These are phyloP conservation scores for Slavum lentiscoides DNA, from an alignment of 2,888 invertebrate species.

Conservation along the genomic window DNA sequence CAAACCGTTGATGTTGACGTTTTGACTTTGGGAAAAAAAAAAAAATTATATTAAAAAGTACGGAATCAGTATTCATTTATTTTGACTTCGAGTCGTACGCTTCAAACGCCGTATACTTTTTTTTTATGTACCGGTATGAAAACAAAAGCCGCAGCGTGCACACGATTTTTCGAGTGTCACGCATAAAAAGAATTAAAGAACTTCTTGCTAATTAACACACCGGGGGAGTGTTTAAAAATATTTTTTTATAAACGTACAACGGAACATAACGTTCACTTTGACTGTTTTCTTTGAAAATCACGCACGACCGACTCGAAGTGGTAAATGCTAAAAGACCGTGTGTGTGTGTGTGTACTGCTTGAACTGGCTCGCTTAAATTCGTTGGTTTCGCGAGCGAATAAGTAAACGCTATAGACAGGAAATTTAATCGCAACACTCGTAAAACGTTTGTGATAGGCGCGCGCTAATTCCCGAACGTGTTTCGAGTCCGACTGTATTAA, in stretches of 20 bases:
- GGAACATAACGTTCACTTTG: background rate
- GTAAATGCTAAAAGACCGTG: background rate
- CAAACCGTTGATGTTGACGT: slow-evolving; percentile 47
- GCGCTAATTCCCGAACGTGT: slow-evolving; percentile 7
- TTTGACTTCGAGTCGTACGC: background rate
- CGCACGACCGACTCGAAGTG: background rate
- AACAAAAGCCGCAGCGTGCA: background rate
- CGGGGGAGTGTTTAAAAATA: background rate
- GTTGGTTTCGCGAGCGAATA: background rate
- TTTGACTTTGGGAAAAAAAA: slow-evolving; percentile 25
- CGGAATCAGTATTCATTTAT: slow-evolving; percentile 1
- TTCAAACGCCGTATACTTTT: background rate
- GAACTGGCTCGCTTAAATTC: background rate
- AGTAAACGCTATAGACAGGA: background rate
- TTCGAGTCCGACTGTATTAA: slow-evolving; percentile 12
- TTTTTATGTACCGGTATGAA: background rate
- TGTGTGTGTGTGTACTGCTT: background rate
- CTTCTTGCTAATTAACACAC: slow-evolving; percentile 1
- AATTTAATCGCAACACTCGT: slow-evolving; percentile 18
- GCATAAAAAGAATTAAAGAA: background rate
- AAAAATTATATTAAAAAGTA: slow-evolving; percentile 17
- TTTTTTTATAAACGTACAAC: background rate
- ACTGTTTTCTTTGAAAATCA: slow-evolving; percentile 21
- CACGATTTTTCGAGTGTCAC: background rate
- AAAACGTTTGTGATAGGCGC: background rate